phyloP scores from a whole-genome alignment of 2,888 invertebrate species.

The Linyphia triangularis region DNA sequence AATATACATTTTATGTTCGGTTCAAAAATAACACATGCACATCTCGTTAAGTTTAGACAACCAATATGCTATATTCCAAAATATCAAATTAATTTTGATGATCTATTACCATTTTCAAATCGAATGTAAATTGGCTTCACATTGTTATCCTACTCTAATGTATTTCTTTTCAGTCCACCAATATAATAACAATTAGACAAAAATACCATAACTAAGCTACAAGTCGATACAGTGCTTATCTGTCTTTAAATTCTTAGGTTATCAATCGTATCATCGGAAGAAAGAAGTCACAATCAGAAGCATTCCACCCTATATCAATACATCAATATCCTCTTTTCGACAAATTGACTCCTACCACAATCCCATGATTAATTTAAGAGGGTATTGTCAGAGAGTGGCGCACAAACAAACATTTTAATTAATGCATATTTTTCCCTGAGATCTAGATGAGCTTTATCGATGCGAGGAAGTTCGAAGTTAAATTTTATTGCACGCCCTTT shows the following conservation, averaged over 20 bases:
- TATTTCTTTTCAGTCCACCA: too few relatives aligned
- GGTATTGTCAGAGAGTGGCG: constrained; percentile 46
- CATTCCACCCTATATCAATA: neutral
- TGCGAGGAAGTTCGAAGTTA: neutral
- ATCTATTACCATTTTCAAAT: too few relatives aligned
- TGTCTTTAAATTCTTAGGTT: constrained; percentile 33
- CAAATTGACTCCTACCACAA: constrained; percentile 62
- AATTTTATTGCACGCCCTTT: constrained; percentile 27
- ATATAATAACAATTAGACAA: too few relatives aligned
- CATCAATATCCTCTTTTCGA: neutral
- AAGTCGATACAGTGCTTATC: too few relatives aligned
- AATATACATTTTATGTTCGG: too few relatives aligned
- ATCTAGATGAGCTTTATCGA: constrained; percentile 10
- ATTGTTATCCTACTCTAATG: too few relatives aligned
- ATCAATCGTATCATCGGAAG: constrained; percentile 53
- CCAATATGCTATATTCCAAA: too few relatives aligned
- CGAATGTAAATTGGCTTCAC: too few relatives aligned
- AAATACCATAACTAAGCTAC: too few relatives aligned
- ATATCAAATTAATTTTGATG: too few relatives aligned
- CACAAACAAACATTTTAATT: constrained; percentile 72
- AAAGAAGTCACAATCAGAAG: constrained; percentile 62
- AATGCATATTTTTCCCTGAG: constrained; percentile 70
- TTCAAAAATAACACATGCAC: too few relatives aligned
- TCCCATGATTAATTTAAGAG: constrained; percentile 62
- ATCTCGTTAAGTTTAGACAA: too few relatives aligned